Evolutionary conservation across 2,113 vertebrate species (phyloP).

Genomic region (Murina feae): DNA sequence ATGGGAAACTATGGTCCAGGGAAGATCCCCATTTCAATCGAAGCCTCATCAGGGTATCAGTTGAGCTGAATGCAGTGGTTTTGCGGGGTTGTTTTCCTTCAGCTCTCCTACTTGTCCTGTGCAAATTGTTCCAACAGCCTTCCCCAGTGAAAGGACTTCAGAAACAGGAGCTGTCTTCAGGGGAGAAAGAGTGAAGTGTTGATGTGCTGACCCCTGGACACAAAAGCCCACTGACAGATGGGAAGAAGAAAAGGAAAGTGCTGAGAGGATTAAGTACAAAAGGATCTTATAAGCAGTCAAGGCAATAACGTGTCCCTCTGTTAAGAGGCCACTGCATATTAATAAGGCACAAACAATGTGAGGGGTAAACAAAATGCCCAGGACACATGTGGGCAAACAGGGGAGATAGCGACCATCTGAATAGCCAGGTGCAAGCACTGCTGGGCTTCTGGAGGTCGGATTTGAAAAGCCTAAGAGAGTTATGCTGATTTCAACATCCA

Average conservation of each 20-base stretch:
- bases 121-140: slow-evolving; percentile 1
- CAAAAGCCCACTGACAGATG: slow-evolving; percentile 64
- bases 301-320: slow-evolving; percentile 60
- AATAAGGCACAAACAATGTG: slow-evolving; percentile 2
- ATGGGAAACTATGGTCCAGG: background rate
- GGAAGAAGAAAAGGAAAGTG: slow-evolving; percentile 42
- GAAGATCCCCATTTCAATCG: background rate
- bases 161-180: slow-evolving; percentile 47
- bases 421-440: background rate
- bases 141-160: slow-evolving; percentile 50
- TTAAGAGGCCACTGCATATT: slow-evolving; percentile 52
- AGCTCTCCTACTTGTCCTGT: background rate
- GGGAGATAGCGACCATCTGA: background rate
- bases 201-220: slow-evolving; percentile 43
- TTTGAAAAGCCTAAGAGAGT: slow-evolving; percentile 46
- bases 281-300: slow-evolving; percentile 68
- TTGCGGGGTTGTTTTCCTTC: background rate
- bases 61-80: background rate
- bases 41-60: background rate
- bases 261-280: slow-evolving; percentile 61
- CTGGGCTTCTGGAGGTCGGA: slow-evolving; percentile 29
- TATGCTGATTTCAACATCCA: slow-evolving; percentile 58
- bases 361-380: slow-evolving; percentile 13
- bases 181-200: slow-evolving; percentile 54
- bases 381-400: background rate